phyloP scores from a whole-genome alignment of 2,797 vertebrate genomes.

The Arrhamphus sclerolepis region DNA sequence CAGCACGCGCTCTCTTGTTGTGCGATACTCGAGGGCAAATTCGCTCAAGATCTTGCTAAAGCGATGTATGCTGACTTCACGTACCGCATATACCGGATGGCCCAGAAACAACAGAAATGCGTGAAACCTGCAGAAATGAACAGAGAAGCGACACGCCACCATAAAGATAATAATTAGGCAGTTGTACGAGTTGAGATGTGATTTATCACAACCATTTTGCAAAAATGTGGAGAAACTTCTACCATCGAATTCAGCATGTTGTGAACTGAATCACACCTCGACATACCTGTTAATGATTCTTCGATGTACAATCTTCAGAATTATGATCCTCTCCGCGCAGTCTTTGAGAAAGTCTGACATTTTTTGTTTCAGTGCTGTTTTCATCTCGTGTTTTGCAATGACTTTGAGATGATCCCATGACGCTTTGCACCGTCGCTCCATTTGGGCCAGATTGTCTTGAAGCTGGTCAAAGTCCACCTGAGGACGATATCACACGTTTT shows the following conservation, averaged over 20 bases:
- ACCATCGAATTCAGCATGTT: background rate
- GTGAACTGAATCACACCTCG: background rate
- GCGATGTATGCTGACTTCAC: conserved; percentile 94
- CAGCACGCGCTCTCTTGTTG: conserved; percentile 93
- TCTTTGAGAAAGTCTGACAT: conserved; percentile 98
- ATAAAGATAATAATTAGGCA: background rate
- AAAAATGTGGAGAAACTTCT: background rate
- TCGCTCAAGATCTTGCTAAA: conserved; percentile 97
- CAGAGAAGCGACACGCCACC: conserved; percentile 8
- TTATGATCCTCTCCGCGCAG: conserved; percentile 96
- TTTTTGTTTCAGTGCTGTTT: conserved; percentile 91
- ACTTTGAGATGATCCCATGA: conserved; percentile 99
- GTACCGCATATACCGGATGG: conserved; percentile 88
- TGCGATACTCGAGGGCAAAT: conserved; percentile 97
- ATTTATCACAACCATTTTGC: background rate
- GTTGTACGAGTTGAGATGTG: background rate
- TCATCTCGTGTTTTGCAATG: conserved; percentile 97
- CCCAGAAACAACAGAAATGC: conserved; percentile 96
- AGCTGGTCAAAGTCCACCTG: conserved; percentile 99
- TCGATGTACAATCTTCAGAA: conserved; percentile 94
- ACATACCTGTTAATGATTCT: conserved; percentile 94
- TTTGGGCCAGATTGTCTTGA: conserved; percentile 93
- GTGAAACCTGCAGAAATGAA: conserved; percentile 87
- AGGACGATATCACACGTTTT: conserved; percentile 10
- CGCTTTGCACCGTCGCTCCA: conserved; percentile 96